Percentiles rank a stretch among this genome's conserved stretches.
Conservation (phyloP, 2,888 invertebrate species). For the Aradus depressus region DNA sequence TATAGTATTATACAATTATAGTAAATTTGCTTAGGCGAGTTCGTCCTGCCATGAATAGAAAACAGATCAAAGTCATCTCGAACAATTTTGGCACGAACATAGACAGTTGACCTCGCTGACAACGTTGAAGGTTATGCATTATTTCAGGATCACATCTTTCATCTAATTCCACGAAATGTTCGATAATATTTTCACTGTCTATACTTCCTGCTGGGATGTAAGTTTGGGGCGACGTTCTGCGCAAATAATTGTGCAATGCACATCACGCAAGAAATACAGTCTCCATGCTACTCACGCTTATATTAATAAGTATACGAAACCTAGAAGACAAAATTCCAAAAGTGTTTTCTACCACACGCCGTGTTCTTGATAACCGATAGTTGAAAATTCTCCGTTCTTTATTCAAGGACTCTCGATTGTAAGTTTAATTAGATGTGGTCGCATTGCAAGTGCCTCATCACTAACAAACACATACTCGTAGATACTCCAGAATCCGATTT, state of each 20-base stretch:
- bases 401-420: neutral
- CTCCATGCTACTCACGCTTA: neutral
- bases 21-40: no score
- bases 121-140: neutral
- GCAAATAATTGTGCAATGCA: neutral
- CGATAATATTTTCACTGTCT: constrained; percentile 2
- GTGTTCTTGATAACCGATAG: constrained; percentile 7
- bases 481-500: neutral
- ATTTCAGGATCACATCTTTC: constrained; percentile 9
- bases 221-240: neutral
- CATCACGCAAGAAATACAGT: neutral
- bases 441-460: constrained; percentile 16
- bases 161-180: constrained; percentile 2
- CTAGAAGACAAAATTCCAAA: constrained; percentile 8
- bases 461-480: constrained; percentile 5
- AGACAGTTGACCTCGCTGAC: constrained; percentile 6
- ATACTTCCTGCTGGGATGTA: neutral
- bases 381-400: constrained; percentile 17
- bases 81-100: no score
- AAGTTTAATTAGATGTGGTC: constrained; percentile 9
- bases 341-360: constrained; percentile 8
- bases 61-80: no score
- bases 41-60: no score
- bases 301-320: constrained; percentile 10
- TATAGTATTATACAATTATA: no score